Percentiles rank a stretch among this genome's conserved stretches.
Evolutionary conservation across 1,140 invertebrate species (phyloP).

Genomic region (Parapsyche elsis): DNA sequence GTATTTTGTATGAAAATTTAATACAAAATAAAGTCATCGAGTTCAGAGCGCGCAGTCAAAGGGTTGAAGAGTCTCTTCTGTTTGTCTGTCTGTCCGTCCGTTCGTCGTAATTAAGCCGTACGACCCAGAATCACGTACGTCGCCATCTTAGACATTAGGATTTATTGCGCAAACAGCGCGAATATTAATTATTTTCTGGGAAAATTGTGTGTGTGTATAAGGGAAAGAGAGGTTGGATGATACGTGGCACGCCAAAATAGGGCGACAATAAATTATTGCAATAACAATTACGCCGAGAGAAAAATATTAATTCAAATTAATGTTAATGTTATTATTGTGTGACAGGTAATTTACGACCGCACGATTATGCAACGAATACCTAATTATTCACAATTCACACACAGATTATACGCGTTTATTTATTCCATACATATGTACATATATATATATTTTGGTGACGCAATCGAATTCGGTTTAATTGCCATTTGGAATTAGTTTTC

Average conservation of each 20-base stretch:
- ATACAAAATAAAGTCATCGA: no score
- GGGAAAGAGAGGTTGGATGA: no score
- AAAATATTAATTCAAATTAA: slow-evolving; percentile 9
- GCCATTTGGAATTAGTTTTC: neutral
- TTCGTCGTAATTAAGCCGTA: no score
- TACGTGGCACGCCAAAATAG: no score
- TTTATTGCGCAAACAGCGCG: slow-evolving; percentile 24
- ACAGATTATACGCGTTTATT: neutral
- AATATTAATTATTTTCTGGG: slow-evolving; percentile 6
- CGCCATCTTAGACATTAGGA: neutral
- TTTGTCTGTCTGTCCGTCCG: no score
- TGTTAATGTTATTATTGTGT: neutral
- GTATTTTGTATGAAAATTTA: no score
- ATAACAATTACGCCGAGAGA: neutral
- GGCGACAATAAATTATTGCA: no score
- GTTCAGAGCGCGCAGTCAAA: no score
- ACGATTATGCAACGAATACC: neutral
- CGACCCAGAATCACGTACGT: no score
- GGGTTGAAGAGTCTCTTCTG: no score
- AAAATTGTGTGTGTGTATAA: neutral
- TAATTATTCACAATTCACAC: neutral
- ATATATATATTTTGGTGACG: neutral
- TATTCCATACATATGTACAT: neutral
- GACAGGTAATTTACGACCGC: neutral
- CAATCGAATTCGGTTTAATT: slow-evolving; percentile 2